Base-by-base conservation (phyloP, 2,797 vertebrate species). In the Eulemur rubriventer region DNA sequence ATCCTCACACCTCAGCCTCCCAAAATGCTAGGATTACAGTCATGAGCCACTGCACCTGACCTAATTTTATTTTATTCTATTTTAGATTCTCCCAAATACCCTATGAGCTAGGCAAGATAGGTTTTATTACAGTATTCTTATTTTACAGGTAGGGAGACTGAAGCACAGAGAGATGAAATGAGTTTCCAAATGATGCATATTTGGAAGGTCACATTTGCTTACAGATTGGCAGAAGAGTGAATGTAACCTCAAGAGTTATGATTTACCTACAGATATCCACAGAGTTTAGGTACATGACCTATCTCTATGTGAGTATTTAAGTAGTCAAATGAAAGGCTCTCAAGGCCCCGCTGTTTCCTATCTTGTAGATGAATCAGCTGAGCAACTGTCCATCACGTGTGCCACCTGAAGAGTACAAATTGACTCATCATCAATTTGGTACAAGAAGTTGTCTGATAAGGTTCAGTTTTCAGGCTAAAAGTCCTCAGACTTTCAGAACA, bases 301-400 rank as follows among this genome's bases (percentile, higher is more conserved):
- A 24, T 41, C 59, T 75, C 8, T 35, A 69, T 70, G 30, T 78
- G 84, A 86, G 8, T 57, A 72, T 28, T 81, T 91, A 7, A 26
- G 26, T 43, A 92, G 61, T 82, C 52, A 93, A 83, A 46, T 28
- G 33, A 95, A 83, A 83, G 12, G 24, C 33, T 82, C 72, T 96
- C 69, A 73, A 83, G 55, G 73, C 91, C 41, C 59, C 50, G 67
- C 22, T 83, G 8, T 61, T 92, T 14, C 35, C 43, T 88, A 33
- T 83, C 79, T 94, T 86, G 41, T 14, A 75, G 82, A 81, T 79
- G 52, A 85, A 93, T 97, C 95, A 80, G 41, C 41, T 87, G 41
- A 96, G 93, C 89, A 89, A 88, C 73, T 89, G 46, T 76, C 73
- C 35, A 17, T 94, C 79, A 96, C 30, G 48, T 55, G 35, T 26